Evolutionary conservation across 2,797 vertebrate genomes (phyloP), one percentile per base, ranked within the genome.

Genomic region (Channallabes apus): DNA sequence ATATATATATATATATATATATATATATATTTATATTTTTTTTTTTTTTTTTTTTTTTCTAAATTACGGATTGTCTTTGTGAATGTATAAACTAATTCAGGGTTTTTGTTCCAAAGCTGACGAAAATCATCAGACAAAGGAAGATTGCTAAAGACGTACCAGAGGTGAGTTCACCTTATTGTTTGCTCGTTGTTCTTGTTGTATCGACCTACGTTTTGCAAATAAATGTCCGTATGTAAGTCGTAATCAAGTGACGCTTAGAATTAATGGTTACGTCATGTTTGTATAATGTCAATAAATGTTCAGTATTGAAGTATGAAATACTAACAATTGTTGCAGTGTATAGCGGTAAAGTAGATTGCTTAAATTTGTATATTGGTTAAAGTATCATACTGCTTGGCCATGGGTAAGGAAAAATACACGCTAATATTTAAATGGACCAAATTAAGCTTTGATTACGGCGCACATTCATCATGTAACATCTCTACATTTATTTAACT

Each of bases 121-220:
- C 99, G 94, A 98, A 95, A 85, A 97, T 99, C 86, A 94, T 99
- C 91, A 92, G 96, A 61, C 97, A 96, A 84, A 96, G 94, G 90
- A 97, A 97, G 90, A 90, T 76, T 86, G 22, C 79, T 0, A 91
- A 84, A 15, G 22, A 3, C 41, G 58, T 18, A 61, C 12, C 81
- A 51, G 93, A 93, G 91, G 94, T 96, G 71, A 29, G 94, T 88
- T 91, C 88, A 22, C 14, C 0, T 3, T 46, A 58, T 17, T 29
- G 18, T 27, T 65, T 67, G 35, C 41, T 27, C 1, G 4, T 62
- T 9, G 17, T 27, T 15, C 3, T 54, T 27, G 46, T 29, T 4
- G 6, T 35, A 15, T 72, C 4, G n/a, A 22, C 12, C 2, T 1
- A 24, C 4, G 3, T 69, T 22, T 8, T 69, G 8, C 3, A 24